phyloP scores from a whole-genome alignment of 2,113 vertebrate genomes.

The Phalacrocorax aristotelis region DNA sequence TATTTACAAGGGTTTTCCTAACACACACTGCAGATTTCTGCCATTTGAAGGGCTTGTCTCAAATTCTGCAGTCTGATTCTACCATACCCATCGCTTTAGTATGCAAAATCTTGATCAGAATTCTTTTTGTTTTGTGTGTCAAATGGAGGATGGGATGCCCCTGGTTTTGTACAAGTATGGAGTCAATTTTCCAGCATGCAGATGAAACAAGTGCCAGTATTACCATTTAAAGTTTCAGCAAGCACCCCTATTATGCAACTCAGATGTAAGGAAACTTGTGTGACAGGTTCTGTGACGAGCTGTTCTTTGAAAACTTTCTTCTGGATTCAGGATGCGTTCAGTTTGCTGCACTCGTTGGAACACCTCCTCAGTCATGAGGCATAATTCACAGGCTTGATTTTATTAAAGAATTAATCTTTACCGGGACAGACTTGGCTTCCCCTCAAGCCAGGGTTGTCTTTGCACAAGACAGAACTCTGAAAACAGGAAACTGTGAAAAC shows the following conservation, averaged over 20 bases:
- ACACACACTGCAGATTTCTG: not conserved
- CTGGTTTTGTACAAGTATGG: not conserved
- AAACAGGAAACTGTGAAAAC: not conserved
- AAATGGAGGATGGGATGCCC: not conserved
- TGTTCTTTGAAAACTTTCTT: not conserved
- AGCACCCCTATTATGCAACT: not conserved
- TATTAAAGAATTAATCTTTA: not conserved
- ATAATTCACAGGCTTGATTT: not conserved
- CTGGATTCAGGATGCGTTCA: not conserved
- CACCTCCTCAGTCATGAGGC: not conserved
- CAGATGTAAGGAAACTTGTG: not conserved
- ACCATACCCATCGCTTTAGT: not conserved
- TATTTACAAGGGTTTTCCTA: constrained; percentile 23
- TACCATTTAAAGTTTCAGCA: not conserved
- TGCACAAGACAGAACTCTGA: not conserved
- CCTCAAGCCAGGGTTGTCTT: not conserved
- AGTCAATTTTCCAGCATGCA: not conserved
- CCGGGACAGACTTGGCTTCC: not conserved
- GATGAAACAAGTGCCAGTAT: not conserved
- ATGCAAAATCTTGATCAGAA: not conserved
- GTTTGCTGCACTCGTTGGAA: not conserved
- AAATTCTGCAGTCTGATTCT: not conserved
- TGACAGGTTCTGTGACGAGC: not conserved
- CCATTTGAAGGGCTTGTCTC: not conserved
- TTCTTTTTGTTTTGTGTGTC: not conserved